These are phyloP conservation scores for Azorinus chamasolen DNA, from an alignment of 2,888 invertebrate genomes.

Conservation along the genomic window DNA sequence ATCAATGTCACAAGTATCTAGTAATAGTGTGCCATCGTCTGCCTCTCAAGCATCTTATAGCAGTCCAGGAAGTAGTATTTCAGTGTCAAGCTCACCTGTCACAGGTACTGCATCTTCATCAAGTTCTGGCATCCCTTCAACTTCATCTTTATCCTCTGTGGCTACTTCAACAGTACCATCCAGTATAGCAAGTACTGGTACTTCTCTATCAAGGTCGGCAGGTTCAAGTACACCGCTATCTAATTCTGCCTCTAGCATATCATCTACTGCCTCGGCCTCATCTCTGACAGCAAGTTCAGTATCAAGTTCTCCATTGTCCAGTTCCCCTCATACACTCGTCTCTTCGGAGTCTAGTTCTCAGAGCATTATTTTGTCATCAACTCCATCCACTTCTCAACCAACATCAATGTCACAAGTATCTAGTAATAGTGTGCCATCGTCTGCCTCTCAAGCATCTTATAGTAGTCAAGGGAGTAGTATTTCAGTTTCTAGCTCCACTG, in stretches of 20 bases:
- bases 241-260: too few relatives aligned
- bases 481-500: background rate
- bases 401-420: background rate
- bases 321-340: background rate
- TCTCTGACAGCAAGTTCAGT: background rate
- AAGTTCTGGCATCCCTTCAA: background rate
- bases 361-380: background rate
- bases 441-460: background rate
- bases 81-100: background rate
- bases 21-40: background rate
- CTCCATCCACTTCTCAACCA: background rate
- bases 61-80: background rate
- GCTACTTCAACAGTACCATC: background rate
- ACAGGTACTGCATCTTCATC: background rate
- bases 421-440: background rate
- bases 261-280: background rate
- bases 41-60: background rate
- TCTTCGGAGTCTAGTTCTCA: background rate
- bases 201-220: background rate
- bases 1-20: too few relatives aligned
- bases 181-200: background rate
- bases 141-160: background rate
- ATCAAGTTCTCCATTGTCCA: background rate
- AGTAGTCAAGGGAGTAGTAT: background rate
- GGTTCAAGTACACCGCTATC: too few relatives aligned